These are phyloP conservation scores for Actenoides lindsayi DNA, from an alignment of 2,113 vertebrate species.

Conservation along the genomic window DNA sequence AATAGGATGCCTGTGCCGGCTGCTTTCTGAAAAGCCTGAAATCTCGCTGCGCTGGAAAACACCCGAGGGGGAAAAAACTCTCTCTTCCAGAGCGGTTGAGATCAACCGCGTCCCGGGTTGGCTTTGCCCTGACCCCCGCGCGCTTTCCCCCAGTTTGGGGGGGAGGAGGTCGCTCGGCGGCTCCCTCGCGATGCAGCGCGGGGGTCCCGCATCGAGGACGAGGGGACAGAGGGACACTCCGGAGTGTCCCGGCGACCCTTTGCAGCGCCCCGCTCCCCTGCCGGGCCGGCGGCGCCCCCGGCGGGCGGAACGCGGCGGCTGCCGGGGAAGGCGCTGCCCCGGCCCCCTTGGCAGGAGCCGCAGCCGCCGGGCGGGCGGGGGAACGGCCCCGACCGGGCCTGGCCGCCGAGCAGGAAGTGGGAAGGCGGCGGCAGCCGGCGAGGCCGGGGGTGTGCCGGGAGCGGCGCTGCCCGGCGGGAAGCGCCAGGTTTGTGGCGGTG, in stretches of 20 bases:
- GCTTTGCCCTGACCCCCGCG: not conserved
- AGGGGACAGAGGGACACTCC: not conserved
- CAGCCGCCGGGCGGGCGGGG: not conserved
- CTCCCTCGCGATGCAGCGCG: not conserved
- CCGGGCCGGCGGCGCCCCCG: not conserved
- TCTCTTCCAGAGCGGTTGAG: not conserved
- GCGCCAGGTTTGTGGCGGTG: not conserved
- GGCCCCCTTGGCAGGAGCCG: not conserved
- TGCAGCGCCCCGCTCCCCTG: not conserved
- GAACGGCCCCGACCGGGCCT: not conserved
- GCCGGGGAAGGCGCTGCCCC: not conserved
- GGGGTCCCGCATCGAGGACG: not conserved
- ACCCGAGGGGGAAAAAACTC: not conserved
- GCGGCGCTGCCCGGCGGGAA: not conserved
- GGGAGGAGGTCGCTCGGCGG: no score
- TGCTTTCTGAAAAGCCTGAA: not conserved
- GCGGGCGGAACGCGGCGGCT: not conserved
- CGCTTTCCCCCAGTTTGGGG: not conserved
- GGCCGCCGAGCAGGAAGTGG: not conserved
- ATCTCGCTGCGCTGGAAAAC: not conserved
- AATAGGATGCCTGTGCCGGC: not conserved
- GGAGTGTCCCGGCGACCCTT: not conserved
- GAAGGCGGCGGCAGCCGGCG: not conserved
- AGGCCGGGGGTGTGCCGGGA: not conserved
- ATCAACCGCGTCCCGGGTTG: no score